Percentiles rank a stretch among this genome's conserved stretches.
phyloP scores from a whole-genome alignment of 64 coral and sea anemone genomes.

The Anthopleura sola region DNA sequence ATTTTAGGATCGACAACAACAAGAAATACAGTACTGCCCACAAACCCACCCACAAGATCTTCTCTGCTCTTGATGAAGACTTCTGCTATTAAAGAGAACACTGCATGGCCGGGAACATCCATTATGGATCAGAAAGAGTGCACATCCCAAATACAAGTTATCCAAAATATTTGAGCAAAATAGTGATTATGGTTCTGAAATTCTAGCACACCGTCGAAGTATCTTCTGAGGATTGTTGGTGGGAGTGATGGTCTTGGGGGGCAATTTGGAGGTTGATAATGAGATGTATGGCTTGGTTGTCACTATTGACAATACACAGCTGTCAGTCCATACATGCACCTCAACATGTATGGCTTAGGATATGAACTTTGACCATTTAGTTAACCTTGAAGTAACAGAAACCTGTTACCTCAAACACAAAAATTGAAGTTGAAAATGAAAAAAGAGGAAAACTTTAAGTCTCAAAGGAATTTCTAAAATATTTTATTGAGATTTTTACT shows the following conservation, averaged over 20 bases:
- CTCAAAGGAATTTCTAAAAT: background rate
- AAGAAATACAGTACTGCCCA: background rate
- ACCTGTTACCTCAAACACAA: background rate
- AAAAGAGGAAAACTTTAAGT: background rate
- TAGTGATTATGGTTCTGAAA: background rate
- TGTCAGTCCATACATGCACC: background rate
- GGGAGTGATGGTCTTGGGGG: background rate
- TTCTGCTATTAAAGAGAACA: constrained; percentile 12
- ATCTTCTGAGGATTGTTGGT: background rate
- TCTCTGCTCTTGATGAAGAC: background rate
- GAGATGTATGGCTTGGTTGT: constrained; percentile 7
- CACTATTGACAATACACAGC: background rate
- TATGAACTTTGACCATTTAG: constrained; percentile 10
- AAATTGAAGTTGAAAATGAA: background rate
- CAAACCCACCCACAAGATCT: constrained; percentile 15
- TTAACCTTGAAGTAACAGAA: background rate
- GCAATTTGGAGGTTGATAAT: background rate
- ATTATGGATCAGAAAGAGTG: background rate
- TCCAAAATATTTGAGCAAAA: background rate
- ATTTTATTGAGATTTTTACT: background rate
- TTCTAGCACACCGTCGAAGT: background rate
- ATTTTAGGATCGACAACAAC: background rate
- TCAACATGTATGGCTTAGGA: background rate
- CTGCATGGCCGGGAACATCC: constrained; percentile 9
- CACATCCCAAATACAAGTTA: background rate